phyloP scores from a whole-genome alignment of 2,113 vertebrate genomes.

The Sapajus apella region DNA sequence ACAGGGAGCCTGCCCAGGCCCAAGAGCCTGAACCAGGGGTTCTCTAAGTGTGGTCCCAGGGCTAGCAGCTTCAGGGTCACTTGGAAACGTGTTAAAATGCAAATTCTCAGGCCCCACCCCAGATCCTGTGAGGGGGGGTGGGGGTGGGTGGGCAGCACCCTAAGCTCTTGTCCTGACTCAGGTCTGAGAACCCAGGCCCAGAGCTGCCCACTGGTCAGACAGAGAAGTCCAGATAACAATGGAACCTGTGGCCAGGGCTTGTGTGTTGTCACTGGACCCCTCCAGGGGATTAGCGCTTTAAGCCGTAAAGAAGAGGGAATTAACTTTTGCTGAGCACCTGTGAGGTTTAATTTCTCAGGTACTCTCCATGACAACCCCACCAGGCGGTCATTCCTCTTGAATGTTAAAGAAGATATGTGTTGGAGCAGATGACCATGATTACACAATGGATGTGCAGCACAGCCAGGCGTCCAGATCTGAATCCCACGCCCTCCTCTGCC shows the following conservation, averaged over 20 bases:
- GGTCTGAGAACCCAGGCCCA: neutral
- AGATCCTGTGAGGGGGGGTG: neutral
- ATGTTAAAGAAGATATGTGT: neutral
- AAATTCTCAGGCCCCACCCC: neutral
- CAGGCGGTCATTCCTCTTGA: neutral
- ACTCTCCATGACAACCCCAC: neutral
- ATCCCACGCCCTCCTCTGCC: neutral
- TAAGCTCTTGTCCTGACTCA: neutral
- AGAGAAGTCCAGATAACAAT: neutral
- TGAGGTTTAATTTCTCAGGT: neutral
- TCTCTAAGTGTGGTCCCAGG: neutral
- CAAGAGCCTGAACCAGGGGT: neutral
- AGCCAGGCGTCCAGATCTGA: neutral
- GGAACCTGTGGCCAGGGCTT: neutral
- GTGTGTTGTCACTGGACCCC: neutral
- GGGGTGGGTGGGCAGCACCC: neutral
- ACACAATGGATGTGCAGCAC: neutral
- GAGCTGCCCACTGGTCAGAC: neutral
- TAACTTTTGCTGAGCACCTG: neutral
- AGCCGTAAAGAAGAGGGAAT: neutral
- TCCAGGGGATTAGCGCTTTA: neutral
- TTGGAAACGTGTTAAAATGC: neutral
- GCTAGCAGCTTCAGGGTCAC: neutral
- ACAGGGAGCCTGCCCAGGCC: neutral
- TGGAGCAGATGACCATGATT: neutral